Evolutionary conservation across 2,113 vertebrate genomes (phyloP), one percentile per base, ranked within the genome.

Genomic region (Pseudorhombus dupliciocellatus): DNA sequence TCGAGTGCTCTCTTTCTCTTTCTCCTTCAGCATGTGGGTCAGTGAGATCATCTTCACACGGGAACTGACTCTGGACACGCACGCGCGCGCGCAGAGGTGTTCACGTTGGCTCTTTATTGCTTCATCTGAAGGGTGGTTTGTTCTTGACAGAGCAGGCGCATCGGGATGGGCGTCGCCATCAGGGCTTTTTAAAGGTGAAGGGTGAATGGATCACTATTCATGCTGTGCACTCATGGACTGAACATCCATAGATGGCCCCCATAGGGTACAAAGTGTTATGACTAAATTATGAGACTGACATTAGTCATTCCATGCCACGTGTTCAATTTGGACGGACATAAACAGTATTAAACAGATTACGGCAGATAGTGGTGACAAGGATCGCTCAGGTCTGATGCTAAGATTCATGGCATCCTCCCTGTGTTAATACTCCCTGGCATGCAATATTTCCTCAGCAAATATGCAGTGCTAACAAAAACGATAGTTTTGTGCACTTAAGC

Each of bases 401-500:
- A 85, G 83, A 91, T 83, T 61, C 77, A 85, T 85, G 81, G 61
- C 76, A 24, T 15, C 57, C 80, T 10, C 30, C 22, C 24, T 70
- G 55, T 60, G 66, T 70, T 90, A 87, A 93, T 89, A 86, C 73
- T 85, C 87, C 83, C 50, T 58, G 78, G 65, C 70, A 60, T 80
- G 89, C 73, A 88, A 90, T 92, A 91, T 91, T 88, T 91, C 85
- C 70, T 72, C 57, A 31, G 73, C 81, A 90, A 92, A 92, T 89
- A 91, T 92, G 87, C 90, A 82, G 84, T 73, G 84, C 84, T 87
- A 88, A 91, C 89, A 90, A 90, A 92, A 91, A 89, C 30, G 52
- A 85, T 88, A 88, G 84, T 93, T 91, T 87, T 90, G 89, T 89
- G 87, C 90, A 93, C 92, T 94, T 93, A 90, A 84, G 87, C 84